Conservation (phyloP, 2,888 invertebrate genomes). For the Limnephilus auricula region DNA sequence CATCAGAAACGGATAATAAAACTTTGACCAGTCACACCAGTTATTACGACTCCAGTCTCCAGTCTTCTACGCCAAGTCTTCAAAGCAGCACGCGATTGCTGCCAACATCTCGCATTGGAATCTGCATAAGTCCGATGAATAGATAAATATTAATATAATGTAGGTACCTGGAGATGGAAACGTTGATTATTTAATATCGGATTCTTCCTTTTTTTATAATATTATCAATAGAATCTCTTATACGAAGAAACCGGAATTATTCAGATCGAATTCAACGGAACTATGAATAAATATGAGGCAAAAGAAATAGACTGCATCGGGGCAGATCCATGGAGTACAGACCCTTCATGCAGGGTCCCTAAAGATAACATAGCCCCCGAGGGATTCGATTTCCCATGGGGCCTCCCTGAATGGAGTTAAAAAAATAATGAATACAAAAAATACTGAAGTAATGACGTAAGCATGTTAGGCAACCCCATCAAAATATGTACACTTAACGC, state of each 20-base stretch:
- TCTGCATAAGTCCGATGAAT: not conserved
- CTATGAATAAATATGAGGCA: not conserved
- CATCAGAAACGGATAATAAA: slow-evolving; percentile 13
- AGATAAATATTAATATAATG: not conserved
- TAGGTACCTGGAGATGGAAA: not conserved
- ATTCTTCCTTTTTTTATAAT: not conserved
- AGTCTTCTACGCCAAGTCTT: not conserved
- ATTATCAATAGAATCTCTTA: not conserved
- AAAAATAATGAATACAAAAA: too few species aligned
- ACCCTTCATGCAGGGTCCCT: too few species aligned
- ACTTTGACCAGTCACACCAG: not conserved
- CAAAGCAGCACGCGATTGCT: not conserved
- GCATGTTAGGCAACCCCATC: too few species aligned
- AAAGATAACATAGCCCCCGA: too few species aligned
- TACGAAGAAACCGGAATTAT: not conserved
- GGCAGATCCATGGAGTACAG: too few species aligned
- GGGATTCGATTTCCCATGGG: too few species aligned
- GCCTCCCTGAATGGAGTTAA: too few species aligned
- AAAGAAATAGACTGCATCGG: not conserved
- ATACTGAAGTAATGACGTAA: too few species aligned
- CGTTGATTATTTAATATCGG: not conserved
- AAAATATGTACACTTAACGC: too few species aligned
- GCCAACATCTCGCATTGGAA: slow-evolving; percentile 16
- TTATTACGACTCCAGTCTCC: not conserved
- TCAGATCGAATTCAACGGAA: not conserved